These are phyloP conservation scores for Yponomeuta evonymella DNA, from an alignment of 2,888 invertebrate genomes.

Conservation along the genomic window DNA sequence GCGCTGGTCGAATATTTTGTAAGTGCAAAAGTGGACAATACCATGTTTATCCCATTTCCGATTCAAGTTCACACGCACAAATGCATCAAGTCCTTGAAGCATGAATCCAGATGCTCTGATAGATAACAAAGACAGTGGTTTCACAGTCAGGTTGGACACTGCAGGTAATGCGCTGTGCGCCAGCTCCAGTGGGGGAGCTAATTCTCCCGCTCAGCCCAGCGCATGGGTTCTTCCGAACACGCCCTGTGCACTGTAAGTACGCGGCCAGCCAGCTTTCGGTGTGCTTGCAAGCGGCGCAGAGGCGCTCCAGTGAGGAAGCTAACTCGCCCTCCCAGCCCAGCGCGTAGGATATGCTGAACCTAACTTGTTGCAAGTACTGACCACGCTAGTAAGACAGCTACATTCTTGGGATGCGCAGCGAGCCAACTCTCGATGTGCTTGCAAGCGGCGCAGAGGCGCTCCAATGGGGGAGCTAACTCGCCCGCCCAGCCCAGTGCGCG, in stretches of 20 bases:
- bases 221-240: constrained; percentile 83
- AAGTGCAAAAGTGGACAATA: too few relatives aligned
- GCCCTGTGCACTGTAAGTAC: too few relatives aligned
- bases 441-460: constrained; percentile 92
- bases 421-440: constrained; percentile 96
- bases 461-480: constrained; percentile 90
- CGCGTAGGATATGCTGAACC: constrained; percentile 81
- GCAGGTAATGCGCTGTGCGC: too few relatives aligned
- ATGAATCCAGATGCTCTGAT: too few relatives aligned
- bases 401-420: constrained; percentile 86
- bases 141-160: too few relatives aligned
- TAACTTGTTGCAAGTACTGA: constrained; percentile 45
- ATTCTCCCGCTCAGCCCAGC: constrained; percentile 89
- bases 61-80: too few relatives aligned
- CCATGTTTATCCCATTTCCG: too few relatives aligned
- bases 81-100: too few relatives aligned
- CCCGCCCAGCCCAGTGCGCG: constrained; percentile 91
- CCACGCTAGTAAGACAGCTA: constrained; percentile 92
- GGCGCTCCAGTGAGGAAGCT: constrained; percentile 91
- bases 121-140: too few relatives aligned
- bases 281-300: constrained; percentile 94
- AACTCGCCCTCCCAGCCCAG: constrained; percentile 91
- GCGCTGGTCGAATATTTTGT: too few relatives aligned
- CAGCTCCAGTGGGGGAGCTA: constrained; percentile 93
- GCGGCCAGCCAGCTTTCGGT: constrained; percentile 94